Percentiles rank a stretch among this genome's conserved stretches.
These are phyloP conservation scores for Porites evermanni DNA, from an alignment of 92 coral and sea anemone genomes.

Conservation along the genomic window DNA sequence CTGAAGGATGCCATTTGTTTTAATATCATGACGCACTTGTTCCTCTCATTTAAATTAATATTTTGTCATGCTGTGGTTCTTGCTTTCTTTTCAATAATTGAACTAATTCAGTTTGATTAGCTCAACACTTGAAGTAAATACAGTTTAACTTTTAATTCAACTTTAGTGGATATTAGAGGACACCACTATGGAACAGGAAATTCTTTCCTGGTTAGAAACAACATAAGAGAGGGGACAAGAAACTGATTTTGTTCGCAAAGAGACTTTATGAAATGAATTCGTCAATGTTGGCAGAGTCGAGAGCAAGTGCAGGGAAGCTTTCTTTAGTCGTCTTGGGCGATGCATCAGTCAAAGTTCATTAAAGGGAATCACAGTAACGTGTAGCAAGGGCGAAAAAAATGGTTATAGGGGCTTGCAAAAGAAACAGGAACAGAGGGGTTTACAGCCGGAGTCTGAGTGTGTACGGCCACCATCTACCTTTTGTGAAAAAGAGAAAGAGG, in stretches of 20 bases:
- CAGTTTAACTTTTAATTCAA: slow-evolving; percentile 2
- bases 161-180: slow-evolving; percentile 10
- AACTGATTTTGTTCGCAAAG: not conserved
- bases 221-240: slow-evolving; percentile 19
- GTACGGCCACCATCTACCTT: slow-evolving; percentile 3
- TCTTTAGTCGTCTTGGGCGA: slow-evolving; percentile 6
- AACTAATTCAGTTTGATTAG: not conserved
- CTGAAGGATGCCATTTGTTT: slow-evolving; percentile 16
- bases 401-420: slow-evolving; percentile 20
- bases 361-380: not conserved
- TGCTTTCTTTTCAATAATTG: not conserved
- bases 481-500: slow-evolving; percentile 3
- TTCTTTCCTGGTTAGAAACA: slow-evolving; percentile 12
- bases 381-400: slow-evolving; percentile 24
- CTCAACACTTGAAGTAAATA: not conserved
- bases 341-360: not conserved
- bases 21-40: not conserved
- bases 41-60: slow-evolving; percentile 2
- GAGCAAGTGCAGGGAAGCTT: slow-evolving; percentile 9
- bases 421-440: slow-evolving; percentile 14
- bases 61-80: slow-evolving; percentile 11
- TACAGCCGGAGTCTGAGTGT: not conserved
- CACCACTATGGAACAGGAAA: slow-evolving; percentile 16
- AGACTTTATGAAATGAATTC: slow-evolving; percentile 8
- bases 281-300: slow-evolving; percentile 16